Evolutionary conservation across 2,888 invertebrate species (phyloP), one percentile per base, ranked within the genome.

Genomic region (Pyrocoelia pectoralis): DNA sequence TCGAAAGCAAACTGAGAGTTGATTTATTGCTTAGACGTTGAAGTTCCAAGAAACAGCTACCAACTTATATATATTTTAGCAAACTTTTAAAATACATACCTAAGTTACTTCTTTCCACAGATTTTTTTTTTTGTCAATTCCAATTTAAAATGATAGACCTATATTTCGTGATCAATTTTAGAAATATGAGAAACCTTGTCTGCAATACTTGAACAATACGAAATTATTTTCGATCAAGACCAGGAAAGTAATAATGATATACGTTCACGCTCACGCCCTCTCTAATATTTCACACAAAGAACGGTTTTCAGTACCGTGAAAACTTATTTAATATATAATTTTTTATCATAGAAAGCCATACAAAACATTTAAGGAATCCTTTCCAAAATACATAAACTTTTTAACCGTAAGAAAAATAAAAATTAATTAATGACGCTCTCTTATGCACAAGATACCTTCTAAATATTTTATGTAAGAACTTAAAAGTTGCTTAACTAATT

Each of bases 231-330:
- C 56, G 56, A 56, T 65, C 62, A 54, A 56, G 71, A 72, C 71
- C 58, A 68, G 70, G 70, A 69, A 72, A 65, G 68, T 72, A 72
- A 72, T 72, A 72, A 72, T 72, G 71, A 72, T 71, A 71, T 72
- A 72, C 68, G 68, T 67, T 56, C 54, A 55, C 64, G 68, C 68
- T 68, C 70, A 69, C 66, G 68, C 65, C 69, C 69, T 61, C 66
- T 67, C 60, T 65, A 67, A 69, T 69, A 71, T 71, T 69, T 69
- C 68, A 71, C 68, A 41, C 51, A 49, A 50, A 54, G 49, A 38
- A 49, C 55, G 48, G 54, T 58, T 46, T 46, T 17, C 18, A 6
- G 33, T 33, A n/a, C 24, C 24, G 9, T 3, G 10, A 33, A 33
- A 33, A 56, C 33, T 33, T 33, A 33, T 33, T 33, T 33, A 33